Evolutionary conservation across 2,797 vertebrate genomes (phyloP).

Genomic region (Nannoperca obscura): DNA sequence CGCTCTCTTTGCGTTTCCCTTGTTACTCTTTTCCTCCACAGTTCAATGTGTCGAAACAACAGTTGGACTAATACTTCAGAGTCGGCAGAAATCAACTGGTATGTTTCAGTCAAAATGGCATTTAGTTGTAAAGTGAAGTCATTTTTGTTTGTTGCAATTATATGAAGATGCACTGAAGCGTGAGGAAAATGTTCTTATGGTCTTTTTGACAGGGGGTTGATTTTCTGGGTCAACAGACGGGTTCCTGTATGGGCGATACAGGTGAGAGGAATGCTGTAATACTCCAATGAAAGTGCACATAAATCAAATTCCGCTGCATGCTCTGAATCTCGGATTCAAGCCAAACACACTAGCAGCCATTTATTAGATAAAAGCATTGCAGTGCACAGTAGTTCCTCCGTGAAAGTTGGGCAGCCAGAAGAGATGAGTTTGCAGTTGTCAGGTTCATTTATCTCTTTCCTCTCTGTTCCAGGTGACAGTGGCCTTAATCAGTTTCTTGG

Average conservation of each 20-base stretch:
- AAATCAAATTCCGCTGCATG: constrained; percentile 41
- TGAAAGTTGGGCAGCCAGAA: constrained; percentile 28
- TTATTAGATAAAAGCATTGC: constrained; percentile 39
- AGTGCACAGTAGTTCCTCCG: constrained; percentile 2
- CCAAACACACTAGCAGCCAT: constrained; percentile 12
- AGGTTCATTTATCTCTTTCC: constrained; percentile 46
- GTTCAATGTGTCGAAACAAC: constrained; percentile 65
- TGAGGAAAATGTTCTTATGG: constrained; percentile 11
- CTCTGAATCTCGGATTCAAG: constrained; percentile 16
- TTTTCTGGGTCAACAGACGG: constrained; percentile 87
- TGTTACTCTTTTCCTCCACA: constrained; percentile 44
- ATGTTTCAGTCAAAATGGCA: constrained; percentile 33
- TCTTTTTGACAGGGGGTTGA: constrained; percentile 77
- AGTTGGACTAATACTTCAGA: constrained; percentile 55
- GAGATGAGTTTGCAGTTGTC: constrained; percentile 28
- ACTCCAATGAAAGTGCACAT: constrained; percentile 14
- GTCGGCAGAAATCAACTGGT: constrained; percentile 80
- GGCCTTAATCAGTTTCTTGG: constrained; percentile 91
- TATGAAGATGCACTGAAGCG: not conserved
- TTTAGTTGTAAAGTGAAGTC: not conserved
- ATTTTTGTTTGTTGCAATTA: not conserved
- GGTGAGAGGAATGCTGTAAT: constrained; percentile 71
- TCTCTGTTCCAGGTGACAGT: constrained; percentile 85
- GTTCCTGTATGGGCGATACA: constrained; percentile 88
- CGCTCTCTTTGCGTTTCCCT: constrained; percentile 20